phyloP scores from a whole-genome alignment of 2,797 vertebrate genomes.

The Scolopax rusticola region DNA sequence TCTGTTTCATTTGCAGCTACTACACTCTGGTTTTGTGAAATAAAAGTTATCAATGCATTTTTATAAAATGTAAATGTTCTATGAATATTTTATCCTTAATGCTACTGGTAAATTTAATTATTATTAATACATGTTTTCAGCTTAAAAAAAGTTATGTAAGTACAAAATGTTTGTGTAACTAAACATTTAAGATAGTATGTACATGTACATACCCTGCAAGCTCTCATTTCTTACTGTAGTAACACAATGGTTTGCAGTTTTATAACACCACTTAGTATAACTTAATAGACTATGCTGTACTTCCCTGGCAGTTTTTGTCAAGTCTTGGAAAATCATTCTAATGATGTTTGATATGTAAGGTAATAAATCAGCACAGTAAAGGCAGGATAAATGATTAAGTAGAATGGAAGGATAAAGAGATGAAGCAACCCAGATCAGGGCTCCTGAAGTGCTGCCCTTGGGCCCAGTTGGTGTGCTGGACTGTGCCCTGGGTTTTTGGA shows the following conservation, averaged over 20 bases:
- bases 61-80: not conserved
- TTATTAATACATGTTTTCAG: not conserved
- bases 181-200: not conserved
- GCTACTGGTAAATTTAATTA: not conserved
- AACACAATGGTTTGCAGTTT: not conserved
- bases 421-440: not conserved
- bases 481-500: too few relatives aligned
- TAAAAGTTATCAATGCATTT: not conserved
- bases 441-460: not conserved
- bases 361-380: not conserved
- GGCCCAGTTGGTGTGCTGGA: accelerated
- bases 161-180: not conserved
- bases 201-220: not conserved
- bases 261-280: not conserved
- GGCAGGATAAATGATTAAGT: not conserved
- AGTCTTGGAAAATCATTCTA: not conserved
- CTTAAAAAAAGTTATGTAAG: not conserved
- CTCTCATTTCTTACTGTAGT: not conserved
- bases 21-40: not conserved
- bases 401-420: not conserved
- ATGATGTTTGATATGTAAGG: not conserved
- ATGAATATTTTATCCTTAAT: not conserved
- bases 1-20: not conserved
- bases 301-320: not conserved
- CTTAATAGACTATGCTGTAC: not conserved